Base-by-base conservation (phyloP, 2,888 invertebrate species). In the Plusia festucae region DNA sequence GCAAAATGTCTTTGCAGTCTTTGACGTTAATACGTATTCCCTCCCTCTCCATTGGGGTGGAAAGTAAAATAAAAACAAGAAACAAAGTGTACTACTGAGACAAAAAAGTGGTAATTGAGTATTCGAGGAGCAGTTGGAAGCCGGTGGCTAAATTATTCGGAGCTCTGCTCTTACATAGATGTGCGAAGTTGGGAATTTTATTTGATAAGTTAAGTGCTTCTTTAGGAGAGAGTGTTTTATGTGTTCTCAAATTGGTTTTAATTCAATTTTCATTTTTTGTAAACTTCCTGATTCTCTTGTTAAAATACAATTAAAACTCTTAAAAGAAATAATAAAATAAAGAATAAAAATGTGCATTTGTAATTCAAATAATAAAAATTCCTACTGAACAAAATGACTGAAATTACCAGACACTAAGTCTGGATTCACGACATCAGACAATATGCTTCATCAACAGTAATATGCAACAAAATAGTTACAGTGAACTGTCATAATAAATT, bases 41-140 rank as follows among this genome's bases (percentile, higher is more conserved):
- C 73, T 60, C 61, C 67, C 70, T 70, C 70, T 80, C 78, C 76
- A 67, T 77, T 79, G 73, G 79, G 69, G 78, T 68, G 68, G 75
- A 80, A 81, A 76, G 70, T 70, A 79, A 82, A 81, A 82, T 75
- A 81, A 82, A 83, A 84, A 85, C 81, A 82, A 81, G 70, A 77
- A 81, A 78, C 79, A 80, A 84, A 85, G 81, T 83, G 83, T 83
- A 85, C 78, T 80, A 78, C 75, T 76, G 81, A 87, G 85, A 89
- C 88, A 90, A 88, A 91, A 87, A 91, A 88, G 85, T 86, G 83
- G 86, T 90, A 91, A 91, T 91, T 89, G 88, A 88, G 88, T 90
- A 89, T 89, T 90, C 89, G 84, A 76, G 82, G 83, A 89, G 85
- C 88, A 88, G 86, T 89, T 79, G 82, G 83, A 86, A 76, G 82